Evolutionary conservation across 37 sponge, comb jelly and placozoan genomes (phyloP).

Genomic region (Beroe ovata): DNA sequence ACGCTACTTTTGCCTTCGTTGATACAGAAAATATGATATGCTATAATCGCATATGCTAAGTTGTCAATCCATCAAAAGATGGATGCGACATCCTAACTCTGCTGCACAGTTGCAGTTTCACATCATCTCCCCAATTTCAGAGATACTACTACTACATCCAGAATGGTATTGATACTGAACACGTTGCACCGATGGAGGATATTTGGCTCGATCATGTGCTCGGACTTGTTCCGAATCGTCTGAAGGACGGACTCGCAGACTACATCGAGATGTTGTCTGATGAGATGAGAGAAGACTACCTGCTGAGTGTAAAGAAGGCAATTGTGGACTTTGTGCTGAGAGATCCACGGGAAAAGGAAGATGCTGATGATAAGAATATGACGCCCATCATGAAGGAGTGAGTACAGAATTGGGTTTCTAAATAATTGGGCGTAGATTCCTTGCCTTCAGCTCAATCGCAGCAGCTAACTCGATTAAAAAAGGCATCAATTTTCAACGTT

Average conservation of each 20-base stretch:
- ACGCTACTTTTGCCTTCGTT: no score
- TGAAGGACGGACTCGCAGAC: constrained; percentile 69
- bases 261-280: constrained; percentile 82
- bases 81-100: no score
- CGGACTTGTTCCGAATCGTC: constrained; percentile 66
- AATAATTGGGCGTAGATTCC: no score
- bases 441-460: no score
- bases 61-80: no score
- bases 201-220: constrained; percentile 84
- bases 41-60: no score
- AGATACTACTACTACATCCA: constrained; percentile 97
- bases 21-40: no score
- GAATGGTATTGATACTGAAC: constrained; percentile 95
- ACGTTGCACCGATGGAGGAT: constrained; percentile 97
- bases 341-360: constrained; percentile 83
- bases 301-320: constrained; percentile 95
- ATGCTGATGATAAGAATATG: constrained; percentile 33
- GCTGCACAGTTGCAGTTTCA: no score
- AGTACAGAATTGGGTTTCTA: constrained; percentile 29
- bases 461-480: no score
- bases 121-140: no score
- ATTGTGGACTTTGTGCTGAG: constrained; percentile 98
- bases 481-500: no score
- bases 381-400: constrained; percentile 76
- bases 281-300: constrained; percentile 94